Evolutionary conservation across 23 tunicate species (phyloP).

Genomic region (Clavelina lepadiformis): DNA sequence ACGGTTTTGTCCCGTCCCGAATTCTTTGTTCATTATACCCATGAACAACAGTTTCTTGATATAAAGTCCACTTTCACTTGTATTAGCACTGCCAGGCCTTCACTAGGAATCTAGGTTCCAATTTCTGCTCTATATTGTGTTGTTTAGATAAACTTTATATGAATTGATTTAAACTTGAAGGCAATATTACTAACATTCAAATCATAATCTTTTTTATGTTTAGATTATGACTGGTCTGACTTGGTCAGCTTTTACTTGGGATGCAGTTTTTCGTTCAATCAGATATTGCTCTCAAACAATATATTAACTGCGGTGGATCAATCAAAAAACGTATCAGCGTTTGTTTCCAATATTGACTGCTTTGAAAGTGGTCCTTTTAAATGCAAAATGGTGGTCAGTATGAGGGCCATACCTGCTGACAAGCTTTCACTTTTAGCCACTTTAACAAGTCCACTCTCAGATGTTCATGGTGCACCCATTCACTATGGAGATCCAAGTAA

Average conservation of each 20-base stretch:
- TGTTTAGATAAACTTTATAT: too few species aligned
- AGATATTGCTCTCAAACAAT: slow-evolving; percentile 36
- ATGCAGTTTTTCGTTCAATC: slow-evolving; percentile 89
- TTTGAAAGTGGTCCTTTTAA: slow-evolving; percentile 48
- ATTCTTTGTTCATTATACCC: too few species aligned
- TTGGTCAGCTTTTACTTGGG: slow-evolving; percentile 76
- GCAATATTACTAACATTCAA: background rate
- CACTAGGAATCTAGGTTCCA: too few species aligned
- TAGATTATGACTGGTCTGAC: slow-evolving; percentile 51
- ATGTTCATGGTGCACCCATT: slow-evolving; percentile 89
- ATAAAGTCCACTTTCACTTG: too few species aligned
- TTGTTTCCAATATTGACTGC: slow-evolving; percentile 38
- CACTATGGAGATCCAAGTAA: slow-evolving; percentile 82
- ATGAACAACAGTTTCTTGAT: too few species aligned
- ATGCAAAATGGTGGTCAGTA: slow-evolving; percentile 67
- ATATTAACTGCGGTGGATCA: slow-evolving; percentile 11
- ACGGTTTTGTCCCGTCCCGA: too few species aligned
- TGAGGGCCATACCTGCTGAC: slow-evolving; percentile 49
- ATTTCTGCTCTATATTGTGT: too few species aligned
- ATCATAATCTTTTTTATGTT: background rate
- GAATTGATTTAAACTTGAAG: too few species aligned
- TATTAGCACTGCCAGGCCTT: too few species aligned
- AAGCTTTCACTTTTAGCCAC: slow-evolving; percentile 36
- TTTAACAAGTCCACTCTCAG: slow-evolving; percentile 25
- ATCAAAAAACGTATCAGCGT: slow-evolving; percentile 51